phyloP scores from a whole-genome alignment of 2,113 vertebrate genomes.

The Aptenodytes patagonicus region DNA sequence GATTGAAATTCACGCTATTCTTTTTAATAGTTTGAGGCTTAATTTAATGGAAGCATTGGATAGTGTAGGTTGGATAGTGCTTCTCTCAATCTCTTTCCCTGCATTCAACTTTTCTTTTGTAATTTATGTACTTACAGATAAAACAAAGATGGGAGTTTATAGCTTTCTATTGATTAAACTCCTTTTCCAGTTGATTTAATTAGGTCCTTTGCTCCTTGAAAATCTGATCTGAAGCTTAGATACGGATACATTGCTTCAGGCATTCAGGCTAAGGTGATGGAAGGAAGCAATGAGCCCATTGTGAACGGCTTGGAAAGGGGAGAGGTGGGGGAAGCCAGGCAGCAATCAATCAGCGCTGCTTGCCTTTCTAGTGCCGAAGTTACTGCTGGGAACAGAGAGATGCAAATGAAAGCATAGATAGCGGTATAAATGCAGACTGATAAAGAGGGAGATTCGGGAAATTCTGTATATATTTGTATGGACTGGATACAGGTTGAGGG shows the following conservation, averaged over 20 bases:
- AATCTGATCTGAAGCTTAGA: slow-evolving; percentile 46
- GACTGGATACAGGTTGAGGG: background rate
- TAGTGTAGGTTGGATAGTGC: background rate
- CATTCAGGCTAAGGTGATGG: slow-evolving; percentile 12
- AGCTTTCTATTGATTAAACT: slow-evolving; percentile 50
- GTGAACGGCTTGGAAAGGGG: background rate
- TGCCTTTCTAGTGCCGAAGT: background rate
- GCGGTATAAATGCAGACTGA: background rate
- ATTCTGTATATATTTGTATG: background rate
- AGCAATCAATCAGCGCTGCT: background rate
- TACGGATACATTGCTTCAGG: background rate
- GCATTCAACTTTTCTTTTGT: background rate
- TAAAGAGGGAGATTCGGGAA: background rate
- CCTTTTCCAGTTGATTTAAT: slow-evolving; percentile 55
- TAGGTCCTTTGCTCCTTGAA: slow-evolving; percentile 41
- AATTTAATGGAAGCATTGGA: background rate
- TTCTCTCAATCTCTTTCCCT: background rate
- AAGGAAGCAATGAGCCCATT: background rate
- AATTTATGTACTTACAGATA: slow-evolving; percentile 50
- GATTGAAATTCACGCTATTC: slow-evolving; percentile 14
- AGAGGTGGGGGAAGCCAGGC: background rate
- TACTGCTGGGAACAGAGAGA: background rate
- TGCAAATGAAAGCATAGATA: background rate
- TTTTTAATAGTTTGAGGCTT: background rate
- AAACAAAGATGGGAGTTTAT: slow-evolving; percentile 34